Percentiles rank a stretch among this genome's conserved stretches.
phyloP scores from a whole-genome alignment of 2,113 vertebrate genomes.

The Chinchilla lanigera region DNA sequence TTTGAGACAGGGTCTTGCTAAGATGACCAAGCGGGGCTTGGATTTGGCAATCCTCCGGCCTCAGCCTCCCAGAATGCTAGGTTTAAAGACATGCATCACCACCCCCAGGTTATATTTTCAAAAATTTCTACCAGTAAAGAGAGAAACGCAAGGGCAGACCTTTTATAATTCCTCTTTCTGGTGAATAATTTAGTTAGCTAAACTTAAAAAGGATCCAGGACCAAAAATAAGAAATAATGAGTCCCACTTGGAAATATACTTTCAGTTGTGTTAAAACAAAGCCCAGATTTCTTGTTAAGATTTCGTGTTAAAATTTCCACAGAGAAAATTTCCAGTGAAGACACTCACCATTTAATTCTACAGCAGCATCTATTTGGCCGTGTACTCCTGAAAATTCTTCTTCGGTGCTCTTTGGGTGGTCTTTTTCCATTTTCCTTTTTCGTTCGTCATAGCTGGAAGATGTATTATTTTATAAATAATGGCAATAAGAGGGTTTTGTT shows the following conservation, averaged over 20 bases:
- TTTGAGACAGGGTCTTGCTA: background rate
- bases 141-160: background rate
- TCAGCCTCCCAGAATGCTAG: background rate
- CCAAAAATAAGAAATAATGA: background rate
- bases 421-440: slow-evolving; percentile 79
- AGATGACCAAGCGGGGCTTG: background rate
- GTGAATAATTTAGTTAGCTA: background rate
- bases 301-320: background rate
- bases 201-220: background rate
- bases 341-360: slow-evolving; percentile 78
- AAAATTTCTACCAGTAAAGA: background rate
- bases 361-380: slow-evolving; percentile 71
- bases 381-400: slow-evolving; percentile 81
- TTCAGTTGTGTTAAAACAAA: background rate
- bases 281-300: background rate
- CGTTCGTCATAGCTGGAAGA: slow-evolving; percentile 74
- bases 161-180: background rate
- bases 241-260: background rate
- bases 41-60: background rate
- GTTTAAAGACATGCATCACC: background rate
- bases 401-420: slow-evolving; percentile 72
- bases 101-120: background rate
- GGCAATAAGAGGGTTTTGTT: background rate
- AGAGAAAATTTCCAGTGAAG: background rate
- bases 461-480: slow-evolving; percentile 58